phyloP scores from a whole-genome alignment of 2,113 vertebrate genomes.

The Numenius arquata region DNA sequence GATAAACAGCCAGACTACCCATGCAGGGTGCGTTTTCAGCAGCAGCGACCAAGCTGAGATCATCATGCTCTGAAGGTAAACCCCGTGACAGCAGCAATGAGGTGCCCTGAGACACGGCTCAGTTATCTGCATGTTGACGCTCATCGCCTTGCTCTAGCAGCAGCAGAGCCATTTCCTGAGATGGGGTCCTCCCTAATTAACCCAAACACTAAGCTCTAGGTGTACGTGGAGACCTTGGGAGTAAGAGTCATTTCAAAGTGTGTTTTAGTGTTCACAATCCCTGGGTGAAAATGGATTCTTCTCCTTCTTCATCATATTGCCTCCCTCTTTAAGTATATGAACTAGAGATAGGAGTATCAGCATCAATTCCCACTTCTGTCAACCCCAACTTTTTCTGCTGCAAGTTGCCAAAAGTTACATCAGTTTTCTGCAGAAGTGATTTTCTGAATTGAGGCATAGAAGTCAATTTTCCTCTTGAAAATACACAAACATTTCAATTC shows the following conservation, averaged over 20 bases:
- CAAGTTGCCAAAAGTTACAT: neutral
- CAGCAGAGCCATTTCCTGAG: neutral
- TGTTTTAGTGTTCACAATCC: neutral
- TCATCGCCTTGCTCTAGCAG: neutral
- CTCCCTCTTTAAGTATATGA: neutral
- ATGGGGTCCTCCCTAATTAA: neutral
- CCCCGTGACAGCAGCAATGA: neutral
- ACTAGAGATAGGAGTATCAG: neutral
- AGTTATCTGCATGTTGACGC: fast-evolving
- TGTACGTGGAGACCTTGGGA: neutral
- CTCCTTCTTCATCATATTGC: neutral
- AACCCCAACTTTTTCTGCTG: neutral
- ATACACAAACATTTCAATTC: neutral
- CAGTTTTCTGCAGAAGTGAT: neutral
- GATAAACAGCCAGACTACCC: neutral
- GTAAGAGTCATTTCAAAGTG: neutral
- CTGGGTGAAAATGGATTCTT: neutral
- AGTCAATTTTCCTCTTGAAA: neutral
- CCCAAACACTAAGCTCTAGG: neutral
- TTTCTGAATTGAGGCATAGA: neutral
- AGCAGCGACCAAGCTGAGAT: neutral
- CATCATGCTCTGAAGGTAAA: neutral
- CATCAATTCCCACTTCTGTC: neutral
- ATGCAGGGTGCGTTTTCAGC: neutral
- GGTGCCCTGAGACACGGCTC: fast-evolving